Evolutionary conservation across 2,113 vertebrate species (phyloP).

Genomic region (Apeltes quadracus): DNA sequence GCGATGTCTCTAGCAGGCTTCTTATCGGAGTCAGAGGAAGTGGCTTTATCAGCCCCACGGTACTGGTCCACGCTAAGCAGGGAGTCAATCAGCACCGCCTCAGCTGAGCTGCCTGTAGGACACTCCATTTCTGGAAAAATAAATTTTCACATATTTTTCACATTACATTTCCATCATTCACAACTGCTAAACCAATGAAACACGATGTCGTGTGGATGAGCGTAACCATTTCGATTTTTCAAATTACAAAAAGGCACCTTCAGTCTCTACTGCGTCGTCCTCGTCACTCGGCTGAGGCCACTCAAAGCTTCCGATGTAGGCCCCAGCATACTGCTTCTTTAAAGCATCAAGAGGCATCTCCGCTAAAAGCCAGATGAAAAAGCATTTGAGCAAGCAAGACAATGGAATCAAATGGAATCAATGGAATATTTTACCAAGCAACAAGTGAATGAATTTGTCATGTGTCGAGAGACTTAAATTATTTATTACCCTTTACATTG

Average conservation of each 20-base stretch:
- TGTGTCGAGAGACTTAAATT: not conserved
- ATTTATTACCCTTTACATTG: not conserved
- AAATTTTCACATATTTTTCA: no score
- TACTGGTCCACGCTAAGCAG: constrained; percentile 89
- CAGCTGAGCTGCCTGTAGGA: constrained; percentile 76
- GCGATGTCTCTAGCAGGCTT: constrained; percentile 87
- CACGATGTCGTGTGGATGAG: not conserved
- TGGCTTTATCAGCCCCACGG: constrained; percentile 79
- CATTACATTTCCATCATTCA: no score
- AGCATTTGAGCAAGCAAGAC: not conserved
- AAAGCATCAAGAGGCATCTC: constrained; percentile 90
- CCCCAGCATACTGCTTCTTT: constrained; percentile 92
- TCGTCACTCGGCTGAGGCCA: constrained; percentile 90
- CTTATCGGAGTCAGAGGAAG: constrained; percentile 69
- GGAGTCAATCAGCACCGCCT: constrained; percentile 88
- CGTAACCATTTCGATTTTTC: not conserved
- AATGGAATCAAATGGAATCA: no score
- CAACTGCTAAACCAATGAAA: not conserved
- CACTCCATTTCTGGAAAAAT: constrained; percentile 78
- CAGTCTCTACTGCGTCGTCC: constrained; percentile 87
- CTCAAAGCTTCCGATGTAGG: constrained; percentile 88
- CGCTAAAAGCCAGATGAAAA: constrained; percentile 75
- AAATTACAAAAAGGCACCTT: constrained; percentile 56
- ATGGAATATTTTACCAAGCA: not conserved
- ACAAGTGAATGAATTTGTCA: not conserved